Evolutionary conservation across 2,888 invertebrate genomes (phyloP), one percentile per base, ranked within the genome.

Genomic region (Stictocephala bisonia): DNA sequence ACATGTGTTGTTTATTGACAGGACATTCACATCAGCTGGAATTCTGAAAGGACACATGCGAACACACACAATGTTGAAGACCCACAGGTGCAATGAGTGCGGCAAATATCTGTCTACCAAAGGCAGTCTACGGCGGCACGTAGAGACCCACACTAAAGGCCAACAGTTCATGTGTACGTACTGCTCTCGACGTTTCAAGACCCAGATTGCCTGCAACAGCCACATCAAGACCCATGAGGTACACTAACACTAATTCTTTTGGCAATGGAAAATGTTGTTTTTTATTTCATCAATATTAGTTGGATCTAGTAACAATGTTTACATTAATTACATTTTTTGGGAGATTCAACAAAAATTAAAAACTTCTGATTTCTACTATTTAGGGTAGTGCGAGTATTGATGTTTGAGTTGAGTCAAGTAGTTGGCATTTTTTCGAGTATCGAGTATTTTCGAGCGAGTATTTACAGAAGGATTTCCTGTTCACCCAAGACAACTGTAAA

Each of bases 101-200:
- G 83, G 83, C 15, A 83, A 83, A n/a, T 83, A 83, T 73, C 89
- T 89, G 80, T 86, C 87, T 0, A 88, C 88, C 0, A 87, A 86
- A 75, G 86, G 87, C 26, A 87, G 87, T 77, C 81, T 88, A 40
- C 85, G 85, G 75, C 81, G 87, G 9, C 88, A 88, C 80, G 84
- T 85, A 83, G 84, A 84, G 1, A 85, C 84, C n/a, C 86, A 86
- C 78, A 83, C 83, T 20, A 83, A 83, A 68, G 81, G 82, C 44
- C 83, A 85, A 68, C 87, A 87, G 1, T 88, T 84, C 79, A 84
- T 86, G 82, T 90, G 90, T 81, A 89, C 89, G 0, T 88, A 88
- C 80, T 90, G 90, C 80, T 85, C 85, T 75, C 87, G 88, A 79
- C 85, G 85, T 7, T 90, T 89, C 81, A 89, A 89, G 82, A 87